Conservation (phyloP, 2,797 vertebrate species). For the Acrocephalus scirpaceus region DNA sequence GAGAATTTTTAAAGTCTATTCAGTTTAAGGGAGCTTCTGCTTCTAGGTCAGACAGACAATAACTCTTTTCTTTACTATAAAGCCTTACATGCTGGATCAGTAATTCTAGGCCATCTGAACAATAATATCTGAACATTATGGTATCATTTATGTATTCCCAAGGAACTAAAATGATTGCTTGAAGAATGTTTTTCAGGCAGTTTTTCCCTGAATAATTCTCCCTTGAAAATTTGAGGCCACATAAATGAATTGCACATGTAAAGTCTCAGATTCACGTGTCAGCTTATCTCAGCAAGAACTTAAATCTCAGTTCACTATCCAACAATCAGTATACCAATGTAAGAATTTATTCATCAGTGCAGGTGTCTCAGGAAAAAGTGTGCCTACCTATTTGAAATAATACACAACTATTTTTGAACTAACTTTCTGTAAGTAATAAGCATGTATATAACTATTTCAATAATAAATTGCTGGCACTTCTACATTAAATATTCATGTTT, state of each 20-base stretch:
- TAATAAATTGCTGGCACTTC: background rate
- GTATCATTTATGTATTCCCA: constrained; percentile 33
- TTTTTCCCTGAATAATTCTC: background rate
- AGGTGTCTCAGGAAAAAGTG: background rate
- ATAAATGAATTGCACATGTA: constrained; percentile 30
- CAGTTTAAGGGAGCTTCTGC: constrained; percentile 29
- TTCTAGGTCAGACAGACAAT: constrained; percentile 45
- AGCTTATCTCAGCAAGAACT: background rate
- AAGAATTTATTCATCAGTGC: background rate
- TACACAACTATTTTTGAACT: background rate
- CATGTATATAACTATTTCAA: background rate
- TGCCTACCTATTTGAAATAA: background rate
- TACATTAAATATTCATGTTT: background rate
- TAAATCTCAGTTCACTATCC: background rate
- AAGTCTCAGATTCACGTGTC: background rate
- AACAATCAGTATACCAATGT: background rate
- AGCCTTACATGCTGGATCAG: background rate
- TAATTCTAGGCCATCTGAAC: constrained; percentile 20
- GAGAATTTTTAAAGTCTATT: constrained; percentile 7
- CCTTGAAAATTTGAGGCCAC: constrained; percentile 20
- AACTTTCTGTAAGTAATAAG: background rate
- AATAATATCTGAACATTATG: constrained; percentile 3
- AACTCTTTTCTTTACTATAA: constrained; percentile 19
- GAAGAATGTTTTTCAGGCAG: constrained; percentile 14
- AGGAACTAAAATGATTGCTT: background rate